Evolutionary conservation across 2,888 invertebrate genomes (phyloP).

Genomic region (Trichopoda pennipes): DNA sequence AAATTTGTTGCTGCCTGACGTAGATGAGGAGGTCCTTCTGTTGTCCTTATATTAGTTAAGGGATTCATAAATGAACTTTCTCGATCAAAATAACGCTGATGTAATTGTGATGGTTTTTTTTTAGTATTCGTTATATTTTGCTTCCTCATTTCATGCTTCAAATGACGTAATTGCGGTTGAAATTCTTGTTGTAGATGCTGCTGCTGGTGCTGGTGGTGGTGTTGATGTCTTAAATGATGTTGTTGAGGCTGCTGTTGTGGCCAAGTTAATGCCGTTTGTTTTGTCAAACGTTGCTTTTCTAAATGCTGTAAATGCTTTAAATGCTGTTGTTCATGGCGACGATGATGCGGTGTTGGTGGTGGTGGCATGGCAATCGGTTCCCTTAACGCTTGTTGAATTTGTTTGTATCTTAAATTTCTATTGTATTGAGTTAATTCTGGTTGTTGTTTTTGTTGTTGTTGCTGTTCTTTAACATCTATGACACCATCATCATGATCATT

Average conservation of each 20-base stretch:
- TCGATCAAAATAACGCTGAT: constrained; percentile 77
- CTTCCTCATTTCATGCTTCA: constrained; percentile 69
- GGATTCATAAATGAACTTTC: constrained; percentile 73
- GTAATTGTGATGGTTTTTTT: constrained; percentile 59
- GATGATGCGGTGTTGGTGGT: constrained; percentile 52
- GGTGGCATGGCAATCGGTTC: constrained; percentile 59
- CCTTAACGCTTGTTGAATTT: constrained; percentile 60
- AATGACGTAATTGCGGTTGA: constrained; percentile 74
- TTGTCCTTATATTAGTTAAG: constrained; percentile 66
- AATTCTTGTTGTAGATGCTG: constrained; percentile 70
- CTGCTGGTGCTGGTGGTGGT: constrained; percentile 70
- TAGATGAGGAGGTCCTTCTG: constrained; percentile 72
- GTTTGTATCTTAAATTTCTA: constrained; percentile 65
- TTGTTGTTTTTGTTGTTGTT: too few relatives aligned
- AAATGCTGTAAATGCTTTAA: constrained; percentile 45
- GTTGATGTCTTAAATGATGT: constrained; percentile 64
- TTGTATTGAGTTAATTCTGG: constrained; percentile 51
- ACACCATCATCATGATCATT: constrained; percentile 55
- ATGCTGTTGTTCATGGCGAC: constrained; percentile 56
- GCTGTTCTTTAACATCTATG: constrained; percentile 42
- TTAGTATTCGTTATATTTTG: constrained; percentile 57
- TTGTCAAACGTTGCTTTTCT: constrained; percentile 30
- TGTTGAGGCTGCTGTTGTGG: constrained; percentile 57
- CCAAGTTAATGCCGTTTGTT: constrained; percentile 41
- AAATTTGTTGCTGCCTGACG: constrained; percentile 15